Base-by-base conservation (phyloP, 2,797 vertebrate species). In the Enteromius argenteus region DNA sequence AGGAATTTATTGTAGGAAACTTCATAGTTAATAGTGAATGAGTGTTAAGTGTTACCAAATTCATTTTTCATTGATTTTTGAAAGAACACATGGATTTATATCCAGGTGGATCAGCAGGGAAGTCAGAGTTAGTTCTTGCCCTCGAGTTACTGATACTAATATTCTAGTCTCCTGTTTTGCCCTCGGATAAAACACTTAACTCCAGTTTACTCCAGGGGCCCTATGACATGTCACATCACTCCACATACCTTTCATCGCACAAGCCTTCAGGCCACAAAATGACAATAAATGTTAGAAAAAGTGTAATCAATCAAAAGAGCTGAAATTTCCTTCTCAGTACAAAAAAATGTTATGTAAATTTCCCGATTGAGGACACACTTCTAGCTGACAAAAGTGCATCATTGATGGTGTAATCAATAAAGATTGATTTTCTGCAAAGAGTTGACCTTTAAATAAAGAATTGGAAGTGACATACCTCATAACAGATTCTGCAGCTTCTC, bases 391-490 rank as follows among this genome's bases (percentile, higher is more conserved):
- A 53, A 92, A 87, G 90, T 90, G 88, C 86, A 86, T 91, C 91
- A 93, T 89, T 81, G 66, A 91, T 90, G 81, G 84, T 86, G 84
- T 89, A 91, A 94, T 95, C 94, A 92, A 94, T 95, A 81, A 51
- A 15, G 75, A 93, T 94, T 35, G 93, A 95, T 93, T 86, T 68
- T 35, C 83, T 78, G 79, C 89, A 89, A 86, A 81, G 89, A 87
- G 90, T 86, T 88, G 90, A 92, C 93, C 92, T 90, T 89, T 89
- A 89, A 80, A 91, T 91, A 89, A 75, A 86, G 84, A 72, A 69
- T 46, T 60, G 67, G 56, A 53, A 72, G 35, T 77, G 80, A 76
- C 76, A 74, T 49, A 89, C 75, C 53, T 64, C 83, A 71, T 80
- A 5, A 78, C 64, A 66, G 0, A 83, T 67, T 66, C 79, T 0